Percentiles rank a stretch among this genome's conserved stretches.
Evolutionary conservation across 2,888 invertebrate species (phyloP).

Genomic region (Caenorhabditis auriculariae): DNA sequence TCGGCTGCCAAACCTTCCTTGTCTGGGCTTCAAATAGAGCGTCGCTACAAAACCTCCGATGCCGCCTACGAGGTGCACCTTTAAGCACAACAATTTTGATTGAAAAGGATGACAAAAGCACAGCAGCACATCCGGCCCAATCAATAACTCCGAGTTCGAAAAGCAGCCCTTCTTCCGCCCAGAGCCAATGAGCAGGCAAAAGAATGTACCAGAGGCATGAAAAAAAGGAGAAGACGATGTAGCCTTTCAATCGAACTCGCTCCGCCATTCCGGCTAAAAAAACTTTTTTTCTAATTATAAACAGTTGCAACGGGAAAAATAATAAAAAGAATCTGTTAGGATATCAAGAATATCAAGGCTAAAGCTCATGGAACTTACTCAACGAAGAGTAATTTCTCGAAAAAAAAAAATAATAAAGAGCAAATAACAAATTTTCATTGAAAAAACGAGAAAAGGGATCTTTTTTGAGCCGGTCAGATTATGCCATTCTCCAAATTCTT

Average conservation of each 20-base stretch:
- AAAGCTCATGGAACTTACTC: too few relatives aligned
- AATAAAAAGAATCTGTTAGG: too few relatives aligned
- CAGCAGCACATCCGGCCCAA: slow-evolving; percentile 49
- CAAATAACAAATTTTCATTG: neutral
- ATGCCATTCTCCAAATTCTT: too few relatives aligned
- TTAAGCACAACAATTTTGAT: slow-evolving; percentile 1
- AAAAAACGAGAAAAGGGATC: too few relatives aligned
- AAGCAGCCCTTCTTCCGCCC: slow-evolving; percentile 45
- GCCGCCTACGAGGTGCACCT: slow-evolving; percentile 55
- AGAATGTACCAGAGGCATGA: slow-evolving; percentile 37
- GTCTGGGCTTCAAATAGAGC: slow-evolving; percentile 45
- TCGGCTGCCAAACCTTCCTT: slow-evolving; percentile 41
- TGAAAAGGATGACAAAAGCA: slow-evolving; percentile 1
- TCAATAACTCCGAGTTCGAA: slow-evolving; percentile 41
- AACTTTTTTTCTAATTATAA: too few relatives aligned
- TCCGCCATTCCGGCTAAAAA: slow-evolving; percentile 56
- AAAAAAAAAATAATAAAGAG: neutral
- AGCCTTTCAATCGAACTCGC: slow-evolving; percentile 48
- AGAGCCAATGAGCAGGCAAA: slow-evolving; percentile 54
- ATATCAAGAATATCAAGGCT: too few relatives aligned
- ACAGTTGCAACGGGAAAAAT: too few relatives aligned
- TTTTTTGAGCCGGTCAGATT: too few relatives aligned
- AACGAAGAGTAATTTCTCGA: too few relatives aligned
- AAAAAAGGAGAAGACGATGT: slow-evolving; percentile 39
- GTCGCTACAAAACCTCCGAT: slow-evolving; percentile 48